Evolutionary conservation across 1,140 invertebrate genomes (phyloP).

Genomic region (Tetramorium parvispinum): DNA sequence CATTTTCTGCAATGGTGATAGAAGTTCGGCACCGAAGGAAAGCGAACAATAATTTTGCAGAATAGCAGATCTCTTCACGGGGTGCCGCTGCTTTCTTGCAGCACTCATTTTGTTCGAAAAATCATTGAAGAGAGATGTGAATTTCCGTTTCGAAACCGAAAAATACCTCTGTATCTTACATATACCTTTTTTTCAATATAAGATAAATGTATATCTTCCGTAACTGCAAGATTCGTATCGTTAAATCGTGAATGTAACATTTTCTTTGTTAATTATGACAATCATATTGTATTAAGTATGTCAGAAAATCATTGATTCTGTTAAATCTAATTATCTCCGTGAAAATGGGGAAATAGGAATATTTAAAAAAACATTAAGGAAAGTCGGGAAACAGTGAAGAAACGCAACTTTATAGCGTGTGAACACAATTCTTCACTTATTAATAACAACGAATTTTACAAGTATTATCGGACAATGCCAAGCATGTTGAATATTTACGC

Average conservation of each 20-base stretch:
- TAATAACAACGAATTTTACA: not conserved
- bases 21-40: constrained; percentile 26
- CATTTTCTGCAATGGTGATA: constrained; percentile 13
- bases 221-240: not conserved
- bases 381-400: not conserved
- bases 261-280: not conserved
- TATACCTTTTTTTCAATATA: not conserved
- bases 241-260: not conserved
- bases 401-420: not conserved
- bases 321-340: not conserved
- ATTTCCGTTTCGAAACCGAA: constrained; percentile 6
- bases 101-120: constrained; percentile 13
- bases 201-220: not conserved
- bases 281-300: not conserved
- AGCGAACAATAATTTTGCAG: constrained; percentile 37
- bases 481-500: not conserved
- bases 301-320: not conserved
- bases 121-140: not conserved
- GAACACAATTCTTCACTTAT: not conserved
- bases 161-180: not conserved
- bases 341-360: not conserved
- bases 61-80: not conserved
- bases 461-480: not conserved
- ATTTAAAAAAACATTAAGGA: not conserved
- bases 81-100: not conserved